Conservation (phyloP, 2,888 invertebrate genomes). For the Papilio demoleus region DNA sequence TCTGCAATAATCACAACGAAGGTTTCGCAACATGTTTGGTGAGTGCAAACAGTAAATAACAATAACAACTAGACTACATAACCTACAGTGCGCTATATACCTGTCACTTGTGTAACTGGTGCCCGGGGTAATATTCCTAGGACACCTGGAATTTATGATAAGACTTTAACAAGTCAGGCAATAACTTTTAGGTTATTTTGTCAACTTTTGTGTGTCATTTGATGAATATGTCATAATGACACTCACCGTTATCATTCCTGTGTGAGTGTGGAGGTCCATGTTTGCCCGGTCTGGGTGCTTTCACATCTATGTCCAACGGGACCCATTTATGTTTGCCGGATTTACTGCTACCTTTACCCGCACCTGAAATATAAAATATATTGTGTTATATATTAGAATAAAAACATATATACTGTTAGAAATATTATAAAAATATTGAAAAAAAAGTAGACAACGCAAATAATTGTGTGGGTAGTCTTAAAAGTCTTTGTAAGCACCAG, state of each 20-base stretch:
- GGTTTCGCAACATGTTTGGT: no score
- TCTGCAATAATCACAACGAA: no score
- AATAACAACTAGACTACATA: not conserved
- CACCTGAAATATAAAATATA: conserved; percentile 55
- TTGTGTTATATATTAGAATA: not conserved
- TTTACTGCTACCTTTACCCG: conserved; percentile 69
- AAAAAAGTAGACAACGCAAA: no score
- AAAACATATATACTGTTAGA: no score
- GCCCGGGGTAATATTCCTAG: conserved; percentile 2
- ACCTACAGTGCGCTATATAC: not conserved
- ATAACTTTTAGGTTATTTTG: not conserved
- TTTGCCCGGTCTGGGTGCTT: conserved; percentile 86
- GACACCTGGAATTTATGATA: not conserved
- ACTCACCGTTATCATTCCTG: conserved; percentile 67
- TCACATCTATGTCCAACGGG: conserved; percentile 93
- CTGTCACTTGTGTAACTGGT: not conserved
- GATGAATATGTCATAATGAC: no score
- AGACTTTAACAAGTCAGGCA: not conserved
- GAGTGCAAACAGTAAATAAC: not conserved
- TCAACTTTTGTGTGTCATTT: no score
- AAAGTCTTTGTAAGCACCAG: no score
- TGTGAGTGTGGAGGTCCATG: conserved; percentile 76
- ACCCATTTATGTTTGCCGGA: conserved; percentile 92
- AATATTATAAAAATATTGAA: no score
- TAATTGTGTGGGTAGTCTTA: no score